A percentile compares a stretch with the other conserved stretches of the same genome.
Evolutionary conservation across 2,797 vertebrate species (phyloP).

Genomic region (Mus caroli): DNA sequence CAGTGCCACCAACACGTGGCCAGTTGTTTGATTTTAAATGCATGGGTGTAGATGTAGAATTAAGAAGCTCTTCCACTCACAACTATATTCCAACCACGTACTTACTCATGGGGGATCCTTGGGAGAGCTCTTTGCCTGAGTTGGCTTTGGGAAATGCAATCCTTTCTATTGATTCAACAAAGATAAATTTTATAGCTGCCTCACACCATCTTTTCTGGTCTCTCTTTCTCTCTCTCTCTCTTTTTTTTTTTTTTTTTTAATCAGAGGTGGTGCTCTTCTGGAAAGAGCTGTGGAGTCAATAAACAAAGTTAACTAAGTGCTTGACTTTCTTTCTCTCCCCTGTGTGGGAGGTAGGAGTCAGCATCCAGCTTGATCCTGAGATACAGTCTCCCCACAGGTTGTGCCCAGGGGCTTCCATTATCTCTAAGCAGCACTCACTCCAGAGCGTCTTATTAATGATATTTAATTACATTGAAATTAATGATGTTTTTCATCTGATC

Average conservation of each 20-base stretch:
- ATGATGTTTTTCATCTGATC: conserved; percentile 86
- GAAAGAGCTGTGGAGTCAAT: conserved; percentile 68
- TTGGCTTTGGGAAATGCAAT: conserved; percentile 66
- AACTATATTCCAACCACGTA: not conserved
- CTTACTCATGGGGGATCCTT: not conserved
- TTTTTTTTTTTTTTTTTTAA: not conserved
- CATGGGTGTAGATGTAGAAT: not conserved
- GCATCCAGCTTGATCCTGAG: conserved; percentile 71
- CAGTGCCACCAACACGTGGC: not conserved
- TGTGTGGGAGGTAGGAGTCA: conserved; percentile 31
- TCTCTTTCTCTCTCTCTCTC: not conserved
- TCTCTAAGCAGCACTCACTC: conserved; percentile 84
- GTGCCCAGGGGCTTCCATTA: conserved; percentile 84
- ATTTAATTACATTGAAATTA: conserved; percentile 89
- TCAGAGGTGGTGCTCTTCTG: conserved; percentile 22
- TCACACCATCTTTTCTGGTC: conserved; percentile 57
- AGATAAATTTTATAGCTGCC: conserved; percentile 69
- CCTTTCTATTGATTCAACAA: conserved; percentile 35
- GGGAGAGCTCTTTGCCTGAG: conserved; percentile 19
- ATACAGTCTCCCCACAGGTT: conserved; percentile 82
- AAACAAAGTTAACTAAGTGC: conserved; percentile 79
- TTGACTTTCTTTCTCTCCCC: conserved; percentile 74
- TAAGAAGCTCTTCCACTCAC: not conserved
- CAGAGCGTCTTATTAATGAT: conserved; percentile 87
- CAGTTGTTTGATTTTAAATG: not conserved